Base-by-base conservation (phyloP, 2,797 vertebrate genomes). In the Oreonectes daqikongensis region DNA sequence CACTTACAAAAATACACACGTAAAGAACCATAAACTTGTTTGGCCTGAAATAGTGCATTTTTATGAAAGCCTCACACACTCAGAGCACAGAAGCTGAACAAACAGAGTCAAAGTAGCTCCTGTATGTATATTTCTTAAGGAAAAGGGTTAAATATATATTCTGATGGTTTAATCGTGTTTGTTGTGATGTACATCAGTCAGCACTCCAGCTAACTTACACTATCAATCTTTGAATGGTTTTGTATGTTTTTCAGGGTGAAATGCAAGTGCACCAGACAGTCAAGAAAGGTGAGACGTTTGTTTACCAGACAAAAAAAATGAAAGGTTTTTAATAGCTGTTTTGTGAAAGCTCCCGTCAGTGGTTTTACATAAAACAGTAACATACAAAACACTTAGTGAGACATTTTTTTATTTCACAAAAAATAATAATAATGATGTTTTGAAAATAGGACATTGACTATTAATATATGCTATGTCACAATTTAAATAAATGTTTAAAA, bases 1-100 rank as follows among this genome's bases (percentile, higher is more conserved):
- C 80, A 80, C 82, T 85, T 83, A 60, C 61, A 88, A 87, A 93
- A 90, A 88, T 84, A 91, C 80, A 88, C 84, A 88, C 75, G 55
- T 77, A 85, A 73, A 85, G 61, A 70, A 77, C 79, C 84, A 85
- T 89, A 87, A 90, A 90, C 75, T 77, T 55, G 74, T 85, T 81
- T 61, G 42, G 78, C 84, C 79, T 83, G 67, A 90, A 92, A 92
- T 85, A 89, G 85, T 42, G 24, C 1, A 48, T 64, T 84, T 35
- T 85, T 87, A 87, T 84, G 79, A 90, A 90, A 78, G 76, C 77
- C 65, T 79, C 85, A 84, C 85, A 69, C 88, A 79, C 89, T 72
- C 78, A n/a, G 78, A 79, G 79, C 64, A 79, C 77, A 78, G 84
- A 85, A 72, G 71, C 74, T 81, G 77, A 86, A 77, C 80, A 82